Base-by-base conservation (phyloP, 2,888 invertebrate genomes). In the Toxonevra muliebris region DNA sequence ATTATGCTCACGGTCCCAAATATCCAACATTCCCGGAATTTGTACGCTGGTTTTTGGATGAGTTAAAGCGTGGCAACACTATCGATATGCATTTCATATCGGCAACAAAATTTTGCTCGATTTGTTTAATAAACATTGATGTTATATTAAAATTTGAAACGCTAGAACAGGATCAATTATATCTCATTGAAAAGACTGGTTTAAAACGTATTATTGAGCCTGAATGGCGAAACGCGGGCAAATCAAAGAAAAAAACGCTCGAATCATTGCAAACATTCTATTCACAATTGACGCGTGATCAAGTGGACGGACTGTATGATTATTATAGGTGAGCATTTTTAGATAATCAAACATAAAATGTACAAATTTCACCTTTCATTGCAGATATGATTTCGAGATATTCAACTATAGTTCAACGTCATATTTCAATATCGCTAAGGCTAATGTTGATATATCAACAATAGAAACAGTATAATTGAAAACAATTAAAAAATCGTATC, bases 1-100 rank as follows among this genome's bases (percentile, higher is more conserved):
- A 67, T 65, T 77, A 85, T 69, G 80, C 83, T 66, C 81, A 84
- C 74, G 80, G 86, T 75, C 84, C 89, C 58, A 86, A 89, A 76
- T 92, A 92, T 83, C 94, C 94, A 2, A 89, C 92, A 42, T 94
- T 94, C 80, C 89, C 92, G 54, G 94, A 94, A 85, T 95, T 95
- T 75, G 91, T 94, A 0, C 87, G 90, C 62, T 94, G 93, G 86
- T 87, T 94, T 17, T 82, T 94, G 71, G 92, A 93, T 78, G 90
- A 92, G 72, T 89, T 90, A 69, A 87, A 86, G 75, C 78, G 78
- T 30, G 81, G 82, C 74, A 87, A 87, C 69, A 53, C 60, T 45
- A 86, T 93, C 73, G 94, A 95, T 82, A 94, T 94, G 93, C 94
- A 94, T 82, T 94, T 94, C 91, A 92, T 93, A n/a, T 93, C 94